These are phyloP conservation scores for Dicyrtoma fusca DNA, from an alignment of 2,888 invertebrate species.

Conservation along the genomic window DNA sequence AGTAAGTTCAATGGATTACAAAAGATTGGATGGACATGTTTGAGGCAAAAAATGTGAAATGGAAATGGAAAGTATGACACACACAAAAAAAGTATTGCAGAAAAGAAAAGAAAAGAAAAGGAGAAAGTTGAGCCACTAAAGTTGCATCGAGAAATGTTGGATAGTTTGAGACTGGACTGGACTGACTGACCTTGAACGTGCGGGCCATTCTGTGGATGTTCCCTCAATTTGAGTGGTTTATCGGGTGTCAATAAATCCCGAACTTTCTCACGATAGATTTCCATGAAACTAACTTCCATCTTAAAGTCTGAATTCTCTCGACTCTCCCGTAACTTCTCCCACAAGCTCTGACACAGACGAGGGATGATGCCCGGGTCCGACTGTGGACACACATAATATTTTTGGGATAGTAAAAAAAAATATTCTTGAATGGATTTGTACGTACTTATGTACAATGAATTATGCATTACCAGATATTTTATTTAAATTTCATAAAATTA, in stretches of 20 bases:
- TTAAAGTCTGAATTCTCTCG: slow-evolving; percentile 42
- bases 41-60: too few relatives aligned
- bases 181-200: slow-evolving; percentile 74
- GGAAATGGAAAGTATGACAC: slow-evolving; percentile 4
- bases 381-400: slow-evolving; percentile 57
- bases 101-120: background rate
- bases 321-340: slow-evolving; percentile 50
- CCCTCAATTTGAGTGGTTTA: slow-evolving; percentile 69
- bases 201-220: slow-evolving; percentile 77
- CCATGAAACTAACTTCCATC: slow-evolving; percentile 61
- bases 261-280: slow-evolving; percentile 70
- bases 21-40: too few relatives aligned
- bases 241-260: slow-evolving; percentile 68
- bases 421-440: too few relatives aligned
- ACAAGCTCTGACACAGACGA: slow-evolving; percentile 61
- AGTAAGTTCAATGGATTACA: background rate
- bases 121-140: background rate
- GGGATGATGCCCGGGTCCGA: slow-evolving; percentile 61
- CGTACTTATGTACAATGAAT: too few relatives aligned
- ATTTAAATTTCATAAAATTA: too few relatives aligned
- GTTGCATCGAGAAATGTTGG: background rate
- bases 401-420: background rate
- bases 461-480: too few relatives aligned
- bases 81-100: background rate
- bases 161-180: background rate